These are phyloP conservation scores for Scaptodrosophila lebanonensis DNA, from an alignment of 1,140 invertebrate genomes.

Conservation along the genomic window DNA sequence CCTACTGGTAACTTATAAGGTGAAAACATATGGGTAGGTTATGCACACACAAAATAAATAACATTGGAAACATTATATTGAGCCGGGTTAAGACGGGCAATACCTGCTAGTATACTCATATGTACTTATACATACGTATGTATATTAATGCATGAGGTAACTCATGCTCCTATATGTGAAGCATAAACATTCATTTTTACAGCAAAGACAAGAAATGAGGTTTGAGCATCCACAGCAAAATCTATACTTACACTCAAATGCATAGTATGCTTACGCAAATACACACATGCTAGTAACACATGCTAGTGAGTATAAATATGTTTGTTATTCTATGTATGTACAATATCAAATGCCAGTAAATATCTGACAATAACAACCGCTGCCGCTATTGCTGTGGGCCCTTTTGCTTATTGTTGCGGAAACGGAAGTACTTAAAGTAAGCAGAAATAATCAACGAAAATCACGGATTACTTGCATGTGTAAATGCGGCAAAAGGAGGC, in stretches of 20 bases:
- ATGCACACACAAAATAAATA: no score
- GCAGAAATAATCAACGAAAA: conserved; percentile 72
- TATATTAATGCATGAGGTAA: conserved; percentile 33
- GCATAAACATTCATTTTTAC: conserved; percentile 74
- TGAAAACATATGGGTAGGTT: no score
- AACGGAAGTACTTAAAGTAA: conserved; percentile 71
- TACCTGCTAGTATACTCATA: no score
- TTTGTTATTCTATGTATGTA: conserved; percentile 5
- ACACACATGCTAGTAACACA: background rate
- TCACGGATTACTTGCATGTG: conserved; percentile 55
- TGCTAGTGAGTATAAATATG: background rate
- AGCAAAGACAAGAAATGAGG: conserved; percentile 57
- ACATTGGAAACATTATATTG: no score
- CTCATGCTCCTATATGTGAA: conserved; percentile 49
- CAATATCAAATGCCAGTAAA: conserved; percentile 2
- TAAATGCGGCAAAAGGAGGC: background rate
- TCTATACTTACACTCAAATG: background rate
- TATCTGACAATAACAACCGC: conserved; percentile 32
- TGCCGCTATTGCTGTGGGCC: conserved; percentile 22
- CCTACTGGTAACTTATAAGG: no score
- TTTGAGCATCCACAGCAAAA: no score
- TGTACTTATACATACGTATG: conserved; percentile 29
- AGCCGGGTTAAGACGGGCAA: no score
- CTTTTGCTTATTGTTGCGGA: conserved; percentile 35
- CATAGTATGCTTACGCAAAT: background rate